Conservation (phyloP, 2,797 vertebrate genomes). For the Xenops minutus region DNA sequence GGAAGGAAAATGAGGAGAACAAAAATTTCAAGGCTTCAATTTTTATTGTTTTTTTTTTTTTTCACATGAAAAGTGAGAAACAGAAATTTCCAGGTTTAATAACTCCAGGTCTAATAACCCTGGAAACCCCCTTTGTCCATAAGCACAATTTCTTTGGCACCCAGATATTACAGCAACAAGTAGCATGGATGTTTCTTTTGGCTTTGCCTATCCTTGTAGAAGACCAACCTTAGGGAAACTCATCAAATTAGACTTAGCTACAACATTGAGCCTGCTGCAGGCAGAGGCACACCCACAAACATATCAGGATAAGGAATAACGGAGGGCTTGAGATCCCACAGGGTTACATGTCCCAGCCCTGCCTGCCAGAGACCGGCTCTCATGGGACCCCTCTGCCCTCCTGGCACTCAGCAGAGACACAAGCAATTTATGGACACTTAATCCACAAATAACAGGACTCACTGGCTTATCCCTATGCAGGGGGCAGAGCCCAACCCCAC, state of each 20-base stretch:
- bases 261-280: neutral
- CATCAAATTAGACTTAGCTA: neutral
- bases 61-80: neutral
- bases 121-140: neutral
- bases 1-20: neutral
- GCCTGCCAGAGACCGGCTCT: accelerated
- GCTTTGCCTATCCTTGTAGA: neutral
- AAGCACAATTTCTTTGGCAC: neutral
- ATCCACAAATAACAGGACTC: too few relatives aligned
- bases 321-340: neutral
- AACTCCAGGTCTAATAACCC: neutral
- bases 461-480: neutral
- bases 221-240: neutral
- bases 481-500: neutral
- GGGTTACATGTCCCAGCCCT: neutral
- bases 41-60: neutral
- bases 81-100: neutral
- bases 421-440: neutral
- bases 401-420: neutral
- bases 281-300: neutral
- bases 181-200: neutral
- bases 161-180: neutral
- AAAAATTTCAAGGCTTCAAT: neutral
- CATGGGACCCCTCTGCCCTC: neutral
- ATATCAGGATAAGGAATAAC: neutral